Percentiles rank a stretch among this genome's conserved stretches.
Conservation (phyloP, 2,113 vertebrate species). For the Naja naja region DNA sequence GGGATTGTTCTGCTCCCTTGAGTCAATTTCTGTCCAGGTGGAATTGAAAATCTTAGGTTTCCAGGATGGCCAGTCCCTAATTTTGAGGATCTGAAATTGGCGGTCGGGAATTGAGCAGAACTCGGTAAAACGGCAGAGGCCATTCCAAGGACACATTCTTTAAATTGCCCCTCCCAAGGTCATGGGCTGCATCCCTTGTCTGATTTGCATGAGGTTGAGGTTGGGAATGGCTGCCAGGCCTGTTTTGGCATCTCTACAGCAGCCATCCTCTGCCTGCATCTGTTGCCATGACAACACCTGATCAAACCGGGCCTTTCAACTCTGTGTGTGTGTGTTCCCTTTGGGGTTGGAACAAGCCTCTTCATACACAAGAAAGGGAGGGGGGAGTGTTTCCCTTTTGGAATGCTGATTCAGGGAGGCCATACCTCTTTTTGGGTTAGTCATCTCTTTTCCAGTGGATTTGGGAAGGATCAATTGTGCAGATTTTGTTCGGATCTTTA, state of each 20-base stretch:
- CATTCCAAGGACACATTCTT: not conserved
- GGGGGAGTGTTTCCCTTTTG: not conserved
- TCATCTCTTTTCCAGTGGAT: not conserved
- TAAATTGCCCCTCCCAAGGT: not conserved
- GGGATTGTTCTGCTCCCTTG: not conserved
- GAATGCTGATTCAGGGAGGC: not conserved
- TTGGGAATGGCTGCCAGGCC: not conserved
- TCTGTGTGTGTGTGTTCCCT: not conserved
- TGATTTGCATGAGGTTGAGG: not conserved
- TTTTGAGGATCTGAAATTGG: not conserved
- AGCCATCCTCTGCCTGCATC: not conserved
- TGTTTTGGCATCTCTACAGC: not conserved
- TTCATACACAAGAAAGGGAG: not conserved
- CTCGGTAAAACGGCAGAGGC: not conserved
- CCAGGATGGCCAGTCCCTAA: not conserved
- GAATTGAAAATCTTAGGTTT: not conserved
- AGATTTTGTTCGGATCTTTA: not conserved
- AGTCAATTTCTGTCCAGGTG: not conserved
- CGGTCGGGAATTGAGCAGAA: not conserved
- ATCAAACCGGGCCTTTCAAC: not conserved
- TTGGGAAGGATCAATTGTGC: not conserved
- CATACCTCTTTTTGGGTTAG: not conserved
- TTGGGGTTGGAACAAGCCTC: not conserved
- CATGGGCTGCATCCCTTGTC: not conserved
- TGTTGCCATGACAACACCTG: not conserved